These are phyloP conservation scores for Sylvicapra grimmia DNA, from an alignment of 2,113 vertebrate genomes.

Conservation along the genomic window DNA sequence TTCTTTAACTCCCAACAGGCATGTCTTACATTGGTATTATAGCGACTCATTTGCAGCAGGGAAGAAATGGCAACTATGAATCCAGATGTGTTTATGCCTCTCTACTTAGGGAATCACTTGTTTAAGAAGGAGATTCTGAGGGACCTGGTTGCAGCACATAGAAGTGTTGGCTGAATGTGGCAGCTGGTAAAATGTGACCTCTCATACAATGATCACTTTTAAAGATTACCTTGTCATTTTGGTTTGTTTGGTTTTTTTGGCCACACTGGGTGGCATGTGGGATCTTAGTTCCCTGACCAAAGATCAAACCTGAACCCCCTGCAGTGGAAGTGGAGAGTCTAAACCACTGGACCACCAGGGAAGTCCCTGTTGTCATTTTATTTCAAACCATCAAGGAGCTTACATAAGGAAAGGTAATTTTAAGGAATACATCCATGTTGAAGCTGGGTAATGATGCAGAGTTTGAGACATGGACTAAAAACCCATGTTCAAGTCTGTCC, in stretches of 20 bases:
- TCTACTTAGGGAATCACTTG: not conserved
- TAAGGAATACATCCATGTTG: not conserved
- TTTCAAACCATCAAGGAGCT: not conserved
- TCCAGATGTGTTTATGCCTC: not conserved
- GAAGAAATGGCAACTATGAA: not conserved
- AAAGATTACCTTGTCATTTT: not conserved
- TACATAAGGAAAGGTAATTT: not conserved
- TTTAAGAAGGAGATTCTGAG: not conserved
- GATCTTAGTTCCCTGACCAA: not conserved
- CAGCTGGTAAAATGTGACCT: not conserved
- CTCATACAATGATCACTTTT: not conserved
- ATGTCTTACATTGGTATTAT: not conserved
- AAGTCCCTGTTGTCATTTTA: not conserved
- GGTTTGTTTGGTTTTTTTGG: fast-evolving
- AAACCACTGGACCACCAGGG: not conserved
- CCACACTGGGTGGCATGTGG: not conserved
- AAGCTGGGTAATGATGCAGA: not conserved
- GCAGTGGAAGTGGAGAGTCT: not conserved
- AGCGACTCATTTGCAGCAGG: not conserved
- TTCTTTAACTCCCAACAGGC: not conserved
- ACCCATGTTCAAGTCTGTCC: not conserved
- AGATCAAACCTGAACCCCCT: not conserved
- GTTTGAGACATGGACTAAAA: not conserved
- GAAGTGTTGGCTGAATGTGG: not conserved
- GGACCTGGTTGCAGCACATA: not conserved